phyloP scores from a whole-genome alignment of 2,888 invertebrate genomes.

The Abscondita cerata region DNA sequence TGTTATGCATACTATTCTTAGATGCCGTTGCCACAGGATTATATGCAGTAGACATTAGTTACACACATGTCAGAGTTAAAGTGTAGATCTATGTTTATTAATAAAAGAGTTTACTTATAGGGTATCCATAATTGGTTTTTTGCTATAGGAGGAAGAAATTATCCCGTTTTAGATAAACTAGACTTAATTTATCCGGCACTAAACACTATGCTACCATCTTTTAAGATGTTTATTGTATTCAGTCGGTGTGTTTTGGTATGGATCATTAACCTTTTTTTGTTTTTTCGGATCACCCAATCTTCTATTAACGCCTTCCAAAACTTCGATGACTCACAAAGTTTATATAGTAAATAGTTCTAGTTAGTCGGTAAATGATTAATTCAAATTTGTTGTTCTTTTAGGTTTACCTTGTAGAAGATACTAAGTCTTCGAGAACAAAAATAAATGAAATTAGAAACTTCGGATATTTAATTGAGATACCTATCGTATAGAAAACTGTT shows the following conservation, averaged over 20 bases:
- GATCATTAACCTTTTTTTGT: constrained; percentile 45
- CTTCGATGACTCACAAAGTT: constrained; percentile 11
- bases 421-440: no score
- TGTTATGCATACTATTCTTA: constrained; percentile 16
- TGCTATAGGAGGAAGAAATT: constrained; percentile 35
- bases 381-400: no score
- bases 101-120: background rate
- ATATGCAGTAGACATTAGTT: constrained; percentile 10
- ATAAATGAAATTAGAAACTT: no score
- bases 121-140: constrained; percentile 17
- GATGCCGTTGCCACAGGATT: constrained; percentile 1
- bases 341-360: no score
- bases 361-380: no score
- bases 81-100: no score
- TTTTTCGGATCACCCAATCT: constrained; percentile 42
- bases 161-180: constrained; percentile 40
- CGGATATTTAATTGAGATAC: no score
- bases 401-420: no score
- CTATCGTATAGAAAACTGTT: no score
- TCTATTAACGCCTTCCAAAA: constrained; percentile 34
- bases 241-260: constrained; percentile 45
- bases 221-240: constrained; percentile 40
- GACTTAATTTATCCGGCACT: constrained; percentile 32
- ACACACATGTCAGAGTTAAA: constrained; percentile 5
- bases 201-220: constrained; percentile 36